Base-by-base conservation (phyloP, 2,113 vertebrate species). In the Catharus minimus region DNA sequence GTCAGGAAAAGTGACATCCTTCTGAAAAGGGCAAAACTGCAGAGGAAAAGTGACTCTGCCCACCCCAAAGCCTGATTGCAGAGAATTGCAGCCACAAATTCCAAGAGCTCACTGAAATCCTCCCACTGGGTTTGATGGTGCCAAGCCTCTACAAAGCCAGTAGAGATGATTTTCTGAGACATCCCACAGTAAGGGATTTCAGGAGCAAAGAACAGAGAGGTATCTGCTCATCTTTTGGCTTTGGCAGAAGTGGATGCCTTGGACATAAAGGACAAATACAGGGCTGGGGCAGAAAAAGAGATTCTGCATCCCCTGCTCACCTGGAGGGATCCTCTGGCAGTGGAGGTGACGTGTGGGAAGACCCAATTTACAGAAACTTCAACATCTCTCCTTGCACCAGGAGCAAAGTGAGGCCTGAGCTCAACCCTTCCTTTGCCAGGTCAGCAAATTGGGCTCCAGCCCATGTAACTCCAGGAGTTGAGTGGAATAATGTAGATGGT, bases 61-160 rank as follows among this genome's bases (percentile, higher is more conserved):
- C 7, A 6, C 49, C 16, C 16, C 4, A 7, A 49, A 88, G 4
- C 28, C 23, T 69, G 47, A 27, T 43, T 53, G 41, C 27, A 43
- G n/a, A 28, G 20, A 56, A 47, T 36, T 3, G 8, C 7, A 43
- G 41, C 8, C 30, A 39, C 57, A 58, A n/a, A 50, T 58, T 15
- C 1, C 0, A 57, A 43, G n/a, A 24, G 47, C 13, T 28, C 9
- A 1, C 2, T 39, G 30, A 50, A 61, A 71, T 28, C 11, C 8
- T 73, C 74, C 36, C 32, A 0, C 10, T 7, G 10, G 22, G 39
- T 12, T 67, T 26, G 10, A 3, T 53, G 32, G 16, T 76, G 36
- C 24, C 24, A 67, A 71, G 14, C 6, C 32, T 50, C 43, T 50
- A 1, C 3, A 75, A 44, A 82, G 9, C 13, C 58, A 32, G 15